Evolutionary conservation across 2,797 vertebrate species (phyloP), one percentile per base, ranked within the genome.

Genomic region (Coilia nasus): DNA sequence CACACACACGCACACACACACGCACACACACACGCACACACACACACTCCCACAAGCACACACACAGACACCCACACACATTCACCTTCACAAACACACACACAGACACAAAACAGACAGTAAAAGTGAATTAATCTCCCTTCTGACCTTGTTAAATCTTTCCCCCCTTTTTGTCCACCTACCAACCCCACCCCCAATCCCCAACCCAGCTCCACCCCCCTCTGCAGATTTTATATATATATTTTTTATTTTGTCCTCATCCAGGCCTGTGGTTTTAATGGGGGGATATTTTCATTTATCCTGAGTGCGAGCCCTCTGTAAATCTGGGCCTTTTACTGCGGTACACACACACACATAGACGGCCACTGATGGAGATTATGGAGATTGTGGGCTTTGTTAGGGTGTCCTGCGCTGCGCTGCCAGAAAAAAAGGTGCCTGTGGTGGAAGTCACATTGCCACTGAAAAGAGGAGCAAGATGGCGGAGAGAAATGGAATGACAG

Each of bases 51-150:
- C 23, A n/a, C n/a, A n/a, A n/a, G 2, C 62, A 25, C 62, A 25
- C 62, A 25, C 62, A 28, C 62, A 64, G 21, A 64, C 62, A 64
- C 62, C 62, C 7, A 23, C 62, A 28, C 60, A 25, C 59, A n/a
- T 19, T 21, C 59, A n/a, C 46, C 46, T 47, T 47, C 59, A 4
- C 57, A 21, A 17, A 14, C 54, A n/a, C 59, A n/a, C 59, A 4
- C 59, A 71, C 46, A 84, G 47, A 80, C 25, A 28, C 62, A 67
- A 90, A 91, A 93, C 83, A 88, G 92, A 86, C 87, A 89, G 90
- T 93, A 94, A 95, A 93, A 89, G 91, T 91, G 90, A 86, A 90
- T 92, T 93, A 89, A 91, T 92, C 88, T 93, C 91, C 90, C 90
- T 93, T 93, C 90, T 89, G 89, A 86, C 78, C 86, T 86, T 83